These are phyloP conservation scores for Sebastes cheni DNA, from an alignment of 2,797 vertebrate species.

Conservation along the genomic window DNA sequence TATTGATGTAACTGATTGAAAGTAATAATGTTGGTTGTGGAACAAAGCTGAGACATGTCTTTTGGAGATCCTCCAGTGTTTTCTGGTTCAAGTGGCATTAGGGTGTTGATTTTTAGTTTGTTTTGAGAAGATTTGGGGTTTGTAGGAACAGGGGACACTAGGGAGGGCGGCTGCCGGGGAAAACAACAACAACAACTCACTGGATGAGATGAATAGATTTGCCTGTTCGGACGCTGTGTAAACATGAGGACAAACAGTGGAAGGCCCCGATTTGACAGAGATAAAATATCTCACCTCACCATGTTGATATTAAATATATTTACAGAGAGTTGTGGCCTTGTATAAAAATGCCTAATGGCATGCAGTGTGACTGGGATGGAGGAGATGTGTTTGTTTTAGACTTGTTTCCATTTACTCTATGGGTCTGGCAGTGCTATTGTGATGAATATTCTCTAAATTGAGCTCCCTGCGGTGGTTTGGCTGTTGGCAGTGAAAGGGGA, in stretches of 20 bases:
- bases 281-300: slow-evolving; percentile 35
- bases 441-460: slow-evolving; percentile 49
- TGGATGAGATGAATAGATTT: slow-evolving; percentile 19
- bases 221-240: slow-evolving; percentile 12
- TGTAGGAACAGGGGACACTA: slow-evolving; percentile 6
- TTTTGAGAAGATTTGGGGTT: slow-evolving; percentile 44
- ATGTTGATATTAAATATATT: slow-evolving; percentile 44
- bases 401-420: slow-evolving; percentile 36
- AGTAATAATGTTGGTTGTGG: slow-evolving; percentile 40
- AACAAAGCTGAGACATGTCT: slow-evolving; percentile 37
- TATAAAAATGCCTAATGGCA: slow-evolving; percentile 33
- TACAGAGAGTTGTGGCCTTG: slow-evolving; percentile 2
- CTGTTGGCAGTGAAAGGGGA: slow-evolving; percentile 38
- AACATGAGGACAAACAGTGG: slow-evolving; percentile 29
- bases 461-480: slow-evolving; percentile 7
- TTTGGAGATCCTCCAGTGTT: slow-evolving; percentile 32
- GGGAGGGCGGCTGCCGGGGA: not conserved
- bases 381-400: slow-evolving; percentile 34
- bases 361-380: slow-evolving; percentile 17
- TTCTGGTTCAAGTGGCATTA: slow-evolving; percentile 18
- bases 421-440: slow-evolving; percentile 58
- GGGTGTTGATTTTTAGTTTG: slow-evolving; percentile 40
- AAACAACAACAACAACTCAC: slow-evolving; percentile 11
- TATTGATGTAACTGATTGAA: slow-evolving; percentile 47
- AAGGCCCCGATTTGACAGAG: slow-evolving; percentile 6